Evolutionary conservation across 23 tunicate genomes (phyloP).

Genomic region (Diplosoma virens): DNA sequence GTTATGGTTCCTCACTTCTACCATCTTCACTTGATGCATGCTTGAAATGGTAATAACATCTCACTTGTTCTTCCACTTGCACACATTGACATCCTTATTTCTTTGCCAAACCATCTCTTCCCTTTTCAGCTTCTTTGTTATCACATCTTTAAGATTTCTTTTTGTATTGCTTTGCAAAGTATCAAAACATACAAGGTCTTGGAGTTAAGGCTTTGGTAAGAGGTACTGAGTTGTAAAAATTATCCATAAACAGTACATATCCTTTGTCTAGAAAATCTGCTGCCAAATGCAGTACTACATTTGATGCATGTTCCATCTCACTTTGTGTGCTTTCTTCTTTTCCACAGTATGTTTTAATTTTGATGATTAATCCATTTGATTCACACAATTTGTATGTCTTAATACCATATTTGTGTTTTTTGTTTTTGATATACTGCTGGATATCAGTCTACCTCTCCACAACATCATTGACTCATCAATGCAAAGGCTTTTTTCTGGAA

Average conservation of each 20-base stretch:
- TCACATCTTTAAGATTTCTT: constrained; percentile 17
- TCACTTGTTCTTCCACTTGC: constrained; percentile 14
- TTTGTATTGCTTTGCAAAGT: constrained; percentile 7
- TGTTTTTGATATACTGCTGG: too few relatives aligned
- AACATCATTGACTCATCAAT: too few relatives aligned
- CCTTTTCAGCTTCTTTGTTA: constrained; percentile 20
- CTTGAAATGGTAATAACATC: constrained; percentile 2
- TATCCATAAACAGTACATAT: constrained; percentile 16
- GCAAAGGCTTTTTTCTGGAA: too few relatives aligned
- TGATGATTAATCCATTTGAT: too few relatives aligned
- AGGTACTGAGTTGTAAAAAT: constrained; percentile 21
- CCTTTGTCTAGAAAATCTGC: not conserved
- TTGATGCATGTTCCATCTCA: too few relatives aligned
- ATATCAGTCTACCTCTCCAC: too few relatives aligned
- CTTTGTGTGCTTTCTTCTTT: too few relatives aligned
- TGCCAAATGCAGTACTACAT: constrained; percentile 13
- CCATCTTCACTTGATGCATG: constrained; percentile 10
- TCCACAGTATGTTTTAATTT: too few relatives aligned
- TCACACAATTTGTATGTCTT: too few relatives aligned
- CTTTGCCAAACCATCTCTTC: constrained; percentile 16
- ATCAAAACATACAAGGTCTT: constrained; percentile 18
- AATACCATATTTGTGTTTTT: too few relatives aligned
- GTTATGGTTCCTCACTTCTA: constrained; percentile 21
- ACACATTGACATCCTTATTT: constrained; percentile 18
- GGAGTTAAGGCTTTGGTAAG: constrained; percentile 24